A percentile compares a stretch with the other conserved stretches of the same genome.
These are phyloP conservation scores for Drosophila eugracilis DNA, from an alignment of 1,140 invertebrate genomes.

Conservation along the genomic window DNA sequence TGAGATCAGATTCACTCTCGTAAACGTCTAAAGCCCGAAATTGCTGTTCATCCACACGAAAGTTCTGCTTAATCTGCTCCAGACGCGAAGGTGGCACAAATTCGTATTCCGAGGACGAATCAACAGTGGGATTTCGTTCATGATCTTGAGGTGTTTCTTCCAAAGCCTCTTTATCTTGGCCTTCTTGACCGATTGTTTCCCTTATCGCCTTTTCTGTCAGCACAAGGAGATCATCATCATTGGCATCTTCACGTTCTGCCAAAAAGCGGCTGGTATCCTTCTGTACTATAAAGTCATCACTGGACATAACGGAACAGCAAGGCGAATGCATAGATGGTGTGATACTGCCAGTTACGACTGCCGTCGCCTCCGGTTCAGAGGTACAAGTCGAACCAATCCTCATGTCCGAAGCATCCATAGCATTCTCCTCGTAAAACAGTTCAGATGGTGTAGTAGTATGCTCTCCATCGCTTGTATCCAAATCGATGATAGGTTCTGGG, in stretches of 20 bases:
- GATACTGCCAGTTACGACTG: background rate
- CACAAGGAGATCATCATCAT: conserved; percentile 70
- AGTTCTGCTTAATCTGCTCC: conserved; percentile 62
- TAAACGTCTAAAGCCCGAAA: conserved; percentile 80
- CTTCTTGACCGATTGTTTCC: conserved; percentile 25
- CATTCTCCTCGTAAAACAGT: conserved; percentile 66
- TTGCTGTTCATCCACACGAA: conserved; percentile 71
- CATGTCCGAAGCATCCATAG: conserved; percentile 73
- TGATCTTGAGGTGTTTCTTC: too few species aligned
- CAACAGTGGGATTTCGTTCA: background rate
- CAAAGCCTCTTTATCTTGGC: background rate
- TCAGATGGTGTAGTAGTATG: conserved; percentile 1
- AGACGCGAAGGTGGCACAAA: conserved; percentile 67
- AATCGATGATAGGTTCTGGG: conserved; percentile 63
- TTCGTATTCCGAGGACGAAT: conserved; percentile 62
- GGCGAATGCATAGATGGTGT: conserved; percentile 54
- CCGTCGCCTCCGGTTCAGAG: background rate
- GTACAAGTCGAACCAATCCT: conserved; percentile 16
- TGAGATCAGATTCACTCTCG: conserved; percentile 82
- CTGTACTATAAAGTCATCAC: conserved; percentile 81
- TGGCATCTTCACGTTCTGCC: conserved; percentile 53
- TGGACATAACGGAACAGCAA: conserved; percentile 68
- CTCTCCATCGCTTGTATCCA: conserved; percentile 60
- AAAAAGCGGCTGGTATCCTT: conserved; percentile 66
- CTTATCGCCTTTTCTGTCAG: conserved; percentile 67